These are phyloP conservation scores for Tachysurus fulvidraco DNA, from an alignment of 2,113 vertebrate genomes.

Conservation along the genomic window DNA sequence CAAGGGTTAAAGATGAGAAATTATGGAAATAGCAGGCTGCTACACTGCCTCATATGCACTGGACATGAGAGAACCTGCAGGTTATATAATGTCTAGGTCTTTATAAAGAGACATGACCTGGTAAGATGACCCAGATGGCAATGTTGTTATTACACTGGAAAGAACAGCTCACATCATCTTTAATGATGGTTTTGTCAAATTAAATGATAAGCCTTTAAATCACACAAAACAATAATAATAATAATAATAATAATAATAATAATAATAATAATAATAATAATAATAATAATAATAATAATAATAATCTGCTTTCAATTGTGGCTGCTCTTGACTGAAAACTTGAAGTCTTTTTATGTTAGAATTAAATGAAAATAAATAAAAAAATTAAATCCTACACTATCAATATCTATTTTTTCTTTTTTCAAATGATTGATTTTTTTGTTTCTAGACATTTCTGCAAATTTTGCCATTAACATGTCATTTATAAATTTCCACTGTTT, in stretches of 20 bases:
- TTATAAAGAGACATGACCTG: constrained; percentile 28
- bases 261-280: too few relatives aligned
- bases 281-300: too few relatives aligned
- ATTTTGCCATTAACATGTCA: constrained; percentile 6
- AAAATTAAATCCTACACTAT: neutral
- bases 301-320: neutral
- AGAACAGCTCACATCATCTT: neutral
- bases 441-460: neutral
- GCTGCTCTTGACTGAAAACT: neutral
- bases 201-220: neutral
- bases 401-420: neutral
- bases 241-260: too few relatives aligned
- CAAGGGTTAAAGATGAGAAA: neutral
- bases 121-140: constrained; percentile 15
- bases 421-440: neutral
- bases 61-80: neutral
- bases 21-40: neutral
- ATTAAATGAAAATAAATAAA: neutral
- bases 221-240: neutral
- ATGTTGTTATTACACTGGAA: neutral
- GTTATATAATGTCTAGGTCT: constrained; percentile 19
- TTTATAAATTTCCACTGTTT: neutral
- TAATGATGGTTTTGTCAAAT: neutral
- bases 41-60: constrained; percentile 4
- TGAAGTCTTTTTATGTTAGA: neutral